phyloP scores from a whole-genome alignment of 2,797 vertebrate genomes.

The Aplochiton taeniatus region DNA sequence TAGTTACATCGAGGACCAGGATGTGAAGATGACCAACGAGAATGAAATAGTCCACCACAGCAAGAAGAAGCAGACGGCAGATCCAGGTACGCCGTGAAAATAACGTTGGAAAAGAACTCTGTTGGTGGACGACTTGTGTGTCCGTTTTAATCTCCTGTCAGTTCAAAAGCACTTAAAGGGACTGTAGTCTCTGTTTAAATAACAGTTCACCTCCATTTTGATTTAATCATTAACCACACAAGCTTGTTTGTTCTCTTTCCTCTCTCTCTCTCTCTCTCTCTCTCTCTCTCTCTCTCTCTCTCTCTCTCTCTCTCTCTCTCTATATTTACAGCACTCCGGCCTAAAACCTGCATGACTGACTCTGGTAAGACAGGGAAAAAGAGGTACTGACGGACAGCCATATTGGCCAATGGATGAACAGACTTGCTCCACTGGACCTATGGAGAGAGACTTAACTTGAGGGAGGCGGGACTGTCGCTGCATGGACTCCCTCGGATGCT shows the following conservation, averaged over 20 bases:
- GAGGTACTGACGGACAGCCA: slow-evolving; percentile 74
- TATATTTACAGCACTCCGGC: slow-evolving; percentile 86
- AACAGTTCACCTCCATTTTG: too few relatives aligned
- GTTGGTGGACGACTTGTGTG: not conserved
- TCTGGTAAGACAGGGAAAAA: slow-evolving; percentile 76
- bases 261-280: not conserved
- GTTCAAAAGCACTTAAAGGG: slow-evolving; percentile 1
- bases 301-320: not conserved
- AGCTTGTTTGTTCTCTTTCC: slow-evolving; percentile 7
- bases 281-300: too few relatives aligned
- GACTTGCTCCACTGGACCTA: not conserved
- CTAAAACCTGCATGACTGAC: slow-evolving; percentile 94
- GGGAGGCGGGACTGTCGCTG: not conserved
- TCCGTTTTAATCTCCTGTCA: not conserved
- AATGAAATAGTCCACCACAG: slow-evolving; percentile 87
- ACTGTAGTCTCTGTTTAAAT: too few relatives aligned
- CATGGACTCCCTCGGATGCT: not conserved
- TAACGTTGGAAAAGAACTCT: too few relatives aligned
- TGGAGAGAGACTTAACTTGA: not conserved
- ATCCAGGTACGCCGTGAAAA: slow-evolving; percentile 79
- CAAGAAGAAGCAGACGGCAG: slow-evolving; percentile 83
- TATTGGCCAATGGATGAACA: not conserved
- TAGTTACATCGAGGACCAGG: slow-evolving; percentile 89
- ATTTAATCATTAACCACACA: not conserved
- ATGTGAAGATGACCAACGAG: slow-evolving; percentile 96